A percentile compares a stretch with the other conserved stretches of the same genome.
phyloP scores from a whole-genome alignment of 2,797 vertebrate genomes.

The Gymnothorax reevesii region DNA sequence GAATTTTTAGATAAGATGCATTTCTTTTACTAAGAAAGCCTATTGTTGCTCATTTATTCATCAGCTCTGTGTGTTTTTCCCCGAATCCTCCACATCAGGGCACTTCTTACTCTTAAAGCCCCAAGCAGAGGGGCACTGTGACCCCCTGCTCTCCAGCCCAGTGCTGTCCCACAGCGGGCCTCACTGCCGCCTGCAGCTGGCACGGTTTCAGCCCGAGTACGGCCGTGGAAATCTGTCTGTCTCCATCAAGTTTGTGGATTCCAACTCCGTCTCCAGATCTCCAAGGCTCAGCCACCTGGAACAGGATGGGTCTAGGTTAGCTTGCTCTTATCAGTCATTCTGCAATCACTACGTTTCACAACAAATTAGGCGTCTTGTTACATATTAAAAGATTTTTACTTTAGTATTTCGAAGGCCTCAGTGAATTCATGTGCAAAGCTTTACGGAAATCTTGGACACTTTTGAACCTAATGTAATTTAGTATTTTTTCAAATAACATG shows the following conservation, averaged over 20 bases:
- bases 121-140: constrained; percentile 60
- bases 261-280: constrained; percentile 56
- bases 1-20: too few relatives aligned
- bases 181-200: constrained; percentile 74
- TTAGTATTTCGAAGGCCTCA: background rate
- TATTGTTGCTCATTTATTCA: background rate
- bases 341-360: background rate
- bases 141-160: constrained; percentile 79
- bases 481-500: background rate
- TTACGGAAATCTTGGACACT: background rate
- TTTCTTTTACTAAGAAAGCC: background rate
- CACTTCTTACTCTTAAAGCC: constrained; percentile 77
- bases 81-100: constrained; percentile 59
- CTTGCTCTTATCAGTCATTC: background rate
- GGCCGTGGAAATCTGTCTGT: constrained; percentile 69
- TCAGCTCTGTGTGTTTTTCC: background rate
- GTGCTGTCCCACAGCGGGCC: constrained; percentile 67
- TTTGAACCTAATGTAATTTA: background rate
- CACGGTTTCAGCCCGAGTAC: constrained; percentile 67
- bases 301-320: constrained; percentile 67
- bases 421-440: background rate
- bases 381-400: background rate
- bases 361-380: background rate
- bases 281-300: constrained; percentile 56
- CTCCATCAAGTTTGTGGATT: constrained; percentile 66